Evolutionary conservation across 2,888 invertebrate species (phyloP), one percentile per base, ranked within the genome.

Genomic region (Cyclophora punctaria): DNA sequence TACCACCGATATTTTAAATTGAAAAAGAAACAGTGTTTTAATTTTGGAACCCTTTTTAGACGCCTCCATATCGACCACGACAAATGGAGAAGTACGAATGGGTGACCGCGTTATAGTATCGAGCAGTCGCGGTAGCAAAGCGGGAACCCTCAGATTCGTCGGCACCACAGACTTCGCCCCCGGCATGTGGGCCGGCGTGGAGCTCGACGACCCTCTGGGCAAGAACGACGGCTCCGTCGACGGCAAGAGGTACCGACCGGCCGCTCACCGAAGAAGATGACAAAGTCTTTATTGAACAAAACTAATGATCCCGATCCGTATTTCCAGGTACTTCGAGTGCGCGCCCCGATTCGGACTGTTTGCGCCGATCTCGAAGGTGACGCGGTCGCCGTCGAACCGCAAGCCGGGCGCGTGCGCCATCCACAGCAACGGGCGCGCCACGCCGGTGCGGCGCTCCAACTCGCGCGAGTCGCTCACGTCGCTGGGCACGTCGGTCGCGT

Each of bases 161-260:
- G 98, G 98, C 35, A 86, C 90, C 48, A 96, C 98, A 40, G 95
- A 96, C 68, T 98, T 98, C 80, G 97, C 98, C 1, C 81, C 93
- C 41, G 98, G 98, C 41, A 93, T 96, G 64, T 98, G 98, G 98
- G 98, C 96, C 56, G 98, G 98, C 34, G 94, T 99, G 33, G 98
- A 98, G 79, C 89, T 99, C 62, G 98, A 98, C 75, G 97, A 98
- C 60, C 93, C 96, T 1, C 86, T 94, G 53, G 99, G 99, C 49
- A 98, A 98, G 85, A 98, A 99, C 80, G 98, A 99, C 74, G 98
- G 99, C 52, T 93, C 96, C 47, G 97, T 98, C 40, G 95, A 93
- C 60, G 98, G 96, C 50, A 94, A 93, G 82, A 94, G 96, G 97
- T 98, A 81, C 51, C 52, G 43, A 20, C 20, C 43, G 37, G 20